Evolutionary conservation across 2,113 vertebrate species (phyloP).

Genomic region (Elgaria multicarinata): DNA sequence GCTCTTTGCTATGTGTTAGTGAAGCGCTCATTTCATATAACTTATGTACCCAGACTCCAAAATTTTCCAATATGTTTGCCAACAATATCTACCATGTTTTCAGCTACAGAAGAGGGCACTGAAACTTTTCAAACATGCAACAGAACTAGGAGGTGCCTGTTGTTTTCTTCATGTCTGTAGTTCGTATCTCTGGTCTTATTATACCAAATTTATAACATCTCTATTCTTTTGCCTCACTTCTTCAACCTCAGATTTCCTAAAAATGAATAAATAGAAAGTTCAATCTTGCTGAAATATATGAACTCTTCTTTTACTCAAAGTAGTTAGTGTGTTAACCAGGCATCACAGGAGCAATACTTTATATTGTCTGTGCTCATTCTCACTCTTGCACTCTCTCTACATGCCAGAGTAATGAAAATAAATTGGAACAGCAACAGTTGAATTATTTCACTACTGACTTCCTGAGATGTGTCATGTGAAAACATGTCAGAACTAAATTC

Average conservation of each 20-base stretch:
- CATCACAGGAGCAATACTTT: conserved; percentile 14
- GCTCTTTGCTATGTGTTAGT: background rate
- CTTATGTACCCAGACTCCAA: conserved; percentile 16
- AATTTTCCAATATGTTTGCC: background rate
- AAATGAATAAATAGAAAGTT: conserved; percentile 32
- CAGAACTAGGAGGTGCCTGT: conserved; percentile 7
- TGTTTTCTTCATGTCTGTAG: background rate
- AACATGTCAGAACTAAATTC: conserved; percentile 44
- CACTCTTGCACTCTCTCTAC: conserved; percentile 26
- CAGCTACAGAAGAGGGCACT: conserved; percentile 3
- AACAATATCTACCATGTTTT: conserved; percentile 3
- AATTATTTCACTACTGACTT: conserved; percentile 58
- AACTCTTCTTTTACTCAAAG: conserved; percentile 32
- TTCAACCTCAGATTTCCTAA: conserved; percentile 35
- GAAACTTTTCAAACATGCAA: conserved; percentile 6
- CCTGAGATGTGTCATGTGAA: conserved; percentile 52
- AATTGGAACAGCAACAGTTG: conserved; percentile 52
- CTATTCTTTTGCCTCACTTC: conserved; percentile 58
- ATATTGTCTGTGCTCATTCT: background rate
- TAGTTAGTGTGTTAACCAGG: conserved; percentile 23
- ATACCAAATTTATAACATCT: conserved; percentile 42
- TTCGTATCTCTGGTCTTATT: conserved; percentile 28
- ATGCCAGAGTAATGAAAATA: conserved; percentile 34
- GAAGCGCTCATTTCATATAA: background rate
- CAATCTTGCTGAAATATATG: conserved; percentile 22